Base-by-base conservation (phyloP, 2,888 invertebrate genomes). In the Adela reaumurella region DNA sequence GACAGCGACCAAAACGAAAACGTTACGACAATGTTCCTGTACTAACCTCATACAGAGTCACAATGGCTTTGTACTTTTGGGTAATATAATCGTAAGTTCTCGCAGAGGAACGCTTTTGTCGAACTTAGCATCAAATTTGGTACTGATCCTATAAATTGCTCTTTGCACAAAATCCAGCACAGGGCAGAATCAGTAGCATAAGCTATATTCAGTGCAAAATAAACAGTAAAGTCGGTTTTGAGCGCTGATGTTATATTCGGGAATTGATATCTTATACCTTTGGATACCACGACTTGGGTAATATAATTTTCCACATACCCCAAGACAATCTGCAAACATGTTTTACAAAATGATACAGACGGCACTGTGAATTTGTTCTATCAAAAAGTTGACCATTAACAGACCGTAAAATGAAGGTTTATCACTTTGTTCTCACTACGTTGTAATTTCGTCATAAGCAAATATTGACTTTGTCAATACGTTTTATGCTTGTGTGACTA, bases 1-100 rank as follows among this genome's bases (percentile, higher is more conserved):
- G 46, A 46, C 17, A 18, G 17, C 35, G 43, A 8, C 42, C 17
- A 35, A 46, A 35, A 28, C 46, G 46, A 50, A 46, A 46, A 48
- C 46, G 24, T 48, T 11, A 46, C 19, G 10, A 20, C 19, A 17
- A 42, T 20, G 5, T 18, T 11, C 29, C 29, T 43, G 35, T 48
- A 45, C 44, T 48, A 45, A 45, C 3, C 3, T 14, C 35, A 35
- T 35, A 14, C n/a, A n/a, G n/a, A n/a, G n/a, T n/a, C n/a, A n/a
- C n/a, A n/a, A 24, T 14, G n/a, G n/a, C n/a, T 35, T 35, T 3
- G 35, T 3, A 3, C n/a, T n/a, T n/a, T n/a, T n/a, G n/a, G n/a
- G n/a, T n/a, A n/a, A n/a, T n/a, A n/a, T n/a, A n/a, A 35, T 3
- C n/a, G n/a, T n/a, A n/a, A 35, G 14, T 35, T 35, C 35, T 14